Evolutionary conservation across 2,797 vertebrate genomes (phyloP).

Genomic region (Lophius americanus): DNA sequence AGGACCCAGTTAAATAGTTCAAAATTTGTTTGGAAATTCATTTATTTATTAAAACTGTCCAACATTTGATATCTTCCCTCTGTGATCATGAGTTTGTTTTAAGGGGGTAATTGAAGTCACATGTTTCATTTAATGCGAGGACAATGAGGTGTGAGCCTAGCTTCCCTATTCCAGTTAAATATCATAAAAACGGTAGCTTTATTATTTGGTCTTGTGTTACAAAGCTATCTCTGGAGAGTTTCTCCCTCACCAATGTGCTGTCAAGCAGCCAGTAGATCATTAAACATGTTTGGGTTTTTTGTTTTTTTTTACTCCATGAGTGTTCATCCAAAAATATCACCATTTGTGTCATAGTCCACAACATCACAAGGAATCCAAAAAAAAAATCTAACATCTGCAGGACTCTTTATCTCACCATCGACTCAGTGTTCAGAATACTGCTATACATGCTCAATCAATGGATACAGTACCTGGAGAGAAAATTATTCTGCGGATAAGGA

Average conservation of each 20-base stretch:
- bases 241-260: no score
- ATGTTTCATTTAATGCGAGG: neutral
- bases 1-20: neutral
- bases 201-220: neutral
- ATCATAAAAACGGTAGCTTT: neutral
- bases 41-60: neutral
- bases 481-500: no score
- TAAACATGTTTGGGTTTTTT: neutral
- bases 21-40: no score
- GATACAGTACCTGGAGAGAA: no score
- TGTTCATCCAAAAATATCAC: neutral
- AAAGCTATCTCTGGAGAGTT: neutral
- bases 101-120: neutral
- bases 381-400: neutral
- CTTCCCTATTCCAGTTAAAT: neutral
- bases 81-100: neutral
- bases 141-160: neutral
- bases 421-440: neutral
- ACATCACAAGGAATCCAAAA: neutral
- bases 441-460: no score
- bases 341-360: neutral
- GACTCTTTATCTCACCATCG: neutral
- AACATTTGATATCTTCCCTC: neutral
- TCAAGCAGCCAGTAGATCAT: no score
- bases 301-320: no score